A percentile compares a stretch with the other conserved stretches of the same genome.
phyloP scores from a whole-genome alignment of 2,888 invertebrate genomes.

The Eupelmus urozonus region DNA sequence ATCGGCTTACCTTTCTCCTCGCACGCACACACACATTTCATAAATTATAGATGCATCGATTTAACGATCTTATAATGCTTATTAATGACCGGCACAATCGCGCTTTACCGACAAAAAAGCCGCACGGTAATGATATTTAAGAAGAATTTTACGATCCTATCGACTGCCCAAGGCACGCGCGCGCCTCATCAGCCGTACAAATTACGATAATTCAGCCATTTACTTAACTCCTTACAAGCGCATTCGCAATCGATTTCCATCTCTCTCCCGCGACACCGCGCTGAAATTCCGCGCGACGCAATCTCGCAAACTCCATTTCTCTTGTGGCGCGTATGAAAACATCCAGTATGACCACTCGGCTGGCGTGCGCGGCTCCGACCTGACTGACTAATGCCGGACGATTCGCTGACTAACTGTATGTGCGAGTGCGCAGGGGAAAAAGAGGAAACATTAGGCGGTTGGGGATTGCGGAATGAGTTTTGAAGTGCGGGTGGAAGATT shows the following conservation, averaged over 20 bases:
- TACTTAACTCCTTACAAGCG: conserved; percentile 2
- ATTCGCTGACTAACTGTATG: too few relatives aligned
- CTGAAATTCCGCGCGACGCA: conserved; percentile 1
- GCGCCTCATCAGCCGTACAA: not conserved
- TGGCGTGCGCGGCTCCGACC: too few relatives aligned
- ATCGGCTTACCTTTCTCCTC: not conserved
- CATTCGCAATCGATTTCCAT: not conserved
- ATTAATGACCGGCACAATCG: not conserved
- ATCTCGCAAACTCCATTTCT: not conserved
- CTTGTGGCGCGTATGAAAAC: not conserved
- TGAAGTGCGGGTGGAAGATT: too few relatives aligned
- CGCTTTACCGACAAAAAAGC: not conserved
- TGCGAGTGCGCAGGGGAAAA: too few relatives aligned
- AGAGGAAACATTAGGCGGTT: too few relatives aligned
- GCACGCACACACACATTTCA: not conserved
- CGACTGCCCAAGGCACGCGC: not conserved
- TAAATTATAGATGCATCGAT: conserved; percentile 4
- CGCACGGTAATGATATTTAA: too few relatives aligned
- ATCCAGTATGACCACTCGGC: too few relatives aligned
- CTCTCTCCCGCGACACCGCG: not conserved
- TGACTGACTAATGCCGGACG: too few relatives aligned
- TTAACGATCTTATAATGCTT: conserved; percentile 29
- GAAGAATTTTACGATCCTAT: not conserved
- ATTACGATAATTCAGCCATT: conserved; percentile 20
- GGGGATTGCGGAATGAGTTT: too few relatives aligned